Evolutionary conservation across 2,888 invertebrate species (phyloP).

Genomic region (Margaritifera margaritifera): DNA sequence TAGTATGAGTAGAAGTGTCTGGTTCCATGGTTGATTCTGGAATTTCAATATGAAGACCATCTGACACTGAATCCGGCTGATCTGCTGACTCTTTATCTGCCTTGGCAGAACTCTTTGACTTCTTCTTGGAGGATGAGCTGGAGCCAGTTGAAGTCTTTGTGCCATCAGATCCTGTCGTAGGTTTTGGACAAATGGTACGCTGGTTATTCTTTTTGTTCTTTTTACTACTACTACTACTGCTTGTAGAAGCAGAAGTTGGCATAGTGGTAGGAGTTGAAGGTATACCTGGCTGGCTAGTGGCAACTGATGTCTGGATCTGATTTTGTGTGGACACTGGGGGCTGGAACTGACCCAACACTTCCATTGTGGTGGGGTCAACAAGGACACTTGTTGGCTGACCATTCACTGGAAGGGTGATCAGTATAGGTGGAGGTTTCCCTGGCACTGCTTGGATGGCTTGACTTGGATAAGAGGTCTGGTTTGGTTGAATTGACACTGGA

Average conservation of each 20-base stretch:
- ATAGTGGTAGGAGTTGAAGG: slow-evolving; percentile 4
- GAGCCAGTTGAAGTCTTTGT: slow-evolving; percentile 3
- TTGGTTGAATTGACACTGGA: no score
- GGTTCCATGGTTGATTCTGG: slow-evolving; percentile 42
- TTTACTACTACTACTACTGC: slow-evolving; percentile 30
- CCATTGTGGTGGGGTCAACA: slow-evolving; percentile 61
- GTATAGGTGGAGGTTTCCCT: slow-evolving; percentile 54
- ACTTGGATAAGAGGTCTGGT: not conserved
- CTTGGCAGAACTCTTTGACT: slow-evolving; percentile 22
- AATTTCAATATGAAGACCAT: slow-evolving; percentile 36
- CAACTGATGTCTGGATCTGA: not conserved
- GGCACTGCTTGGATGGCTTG: slow-evolving; percentile 19
- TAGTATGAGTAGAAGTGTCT: slow-evolving; percentile 24
- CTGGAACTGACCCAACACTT: slow-evolving; percentile 10
- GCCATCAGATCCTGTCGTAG: slow-evolving; percentile 18
- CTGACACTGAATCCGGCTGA: slow-evolving; percentile 32
- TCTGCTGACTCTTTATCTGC: slow-evolving; percentile 19
- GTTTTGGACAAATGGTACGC: slow-evolving; percentile 55
- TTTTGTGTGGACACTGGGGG: no score
- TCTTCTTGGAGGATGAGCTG: slow-evolving; percentile 21
- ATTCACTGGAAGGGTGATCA: slow-evolving; percentile 60
- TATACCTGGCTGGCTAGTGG: slow-evolving; percentile 8
- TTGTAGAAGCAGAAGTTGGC: slow-evolving; percentile 14
- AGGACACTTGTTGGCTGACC: slow-evolving; percentile 58
- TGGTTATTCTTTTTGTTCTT: slow-evolving; percentile 46